phyloP scores from a whole-genome alignment of 2,888 invertebrate species.

The Drosophila ustulata region DNA sequence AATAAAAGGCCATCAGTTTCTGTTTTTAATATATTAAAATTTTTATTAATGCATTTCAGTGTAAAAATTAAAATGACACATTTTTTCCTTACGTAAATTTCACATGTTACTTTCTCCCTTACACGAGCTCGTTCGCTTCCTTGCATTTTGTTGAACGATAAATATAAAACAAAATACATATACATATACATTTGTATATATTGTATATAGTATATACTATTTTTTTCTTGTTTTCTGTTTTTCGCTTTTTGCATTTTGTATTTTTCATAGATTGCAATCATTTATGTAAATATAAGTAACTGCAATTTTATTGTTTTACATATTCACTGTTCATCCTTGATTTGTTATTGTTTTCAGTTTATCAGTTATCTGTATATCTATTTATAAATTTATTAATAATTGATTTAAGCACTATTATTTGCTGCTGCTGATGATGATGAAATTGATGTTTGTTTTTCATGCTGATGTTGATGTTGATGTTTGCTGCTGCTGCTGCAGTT shows the following conservation, averaged over 20 bases:
- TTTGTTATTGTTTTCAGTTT: conserved; percentile 64
- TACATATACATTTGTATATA: conserved; percentile 32
- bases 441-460: not conserved
- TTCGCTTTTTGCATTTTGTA: not conserved
- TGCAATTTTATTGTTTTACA: conserved; percentile 72
- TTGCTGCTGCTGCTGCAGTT: conserved; percentile 11
- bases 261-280: conserved; percentile 57
- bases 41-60: conserved; percentile 77
- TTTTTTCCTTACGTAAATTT: conserved; percentile 75
- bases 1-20: not conserved
- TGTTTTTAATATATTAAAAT: conserved; percentile 66
- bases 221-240: conserved; percentile 5
- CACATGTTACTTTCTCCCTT: conserved; percentile 63
- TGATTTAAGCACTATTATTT: conserved; percentile 67
- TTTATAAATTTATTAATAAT: conserved; percentile 67
- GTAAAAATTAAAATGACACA: conserved; percentile 82
- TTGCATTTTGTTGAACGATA: conserved; percentile 65
- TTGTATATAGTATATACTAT: conserved; percentile 17
- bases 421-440: conserved; percentile 27
- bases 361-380: conserved; percentile 48
- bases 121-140: conserved; percentile 40
- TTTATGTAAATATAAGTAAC: conserved; percentile 53
- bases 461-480: conserved; percentile 27
- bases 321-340: conserved; percentile 68
- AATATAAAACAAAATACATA: conserved; percentile 69